phyloP scores from a whole-genome alignment of 2,888 invertebrate genomes.

The Aradus depressus region DNA sequence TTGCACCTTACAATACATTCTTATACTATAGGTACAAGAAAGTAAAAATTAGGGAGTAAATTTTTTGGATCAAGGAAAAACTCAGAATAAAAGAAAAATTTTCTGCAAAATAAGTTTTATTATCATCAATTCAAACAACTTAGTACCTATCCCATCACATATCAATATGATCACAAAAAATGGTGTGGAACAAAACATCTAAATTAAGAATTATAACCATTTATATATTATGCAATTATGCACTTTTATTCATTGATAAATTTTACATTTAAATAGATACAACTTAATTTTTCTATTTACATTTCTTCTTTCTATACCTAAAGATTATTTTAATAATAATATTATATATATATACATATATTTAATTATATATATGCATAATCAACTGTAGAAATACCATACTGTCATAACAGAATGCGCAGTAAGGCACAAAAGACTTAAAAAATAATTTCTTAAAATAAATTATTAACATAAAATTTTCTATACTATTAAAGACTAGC shows the following conservation, averaged over 20 bases:
- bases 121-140: conserved; percentile 24
- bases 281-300: conserved; percentile 20
- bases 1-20: too few species aligned
- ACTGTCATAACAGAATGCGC: conserved; percentile 22
- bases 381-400: conserved; percentile 13
- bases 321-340: conserved; percentile 2
- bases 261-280: conserved; percentile 5
- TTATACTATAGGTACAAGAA: too few species aligned
- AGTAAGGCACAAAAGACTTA: conserved; percentile 25
- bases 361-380: conserved; percentile 6
- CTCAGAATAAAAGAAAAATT: conserved; percentile 1
- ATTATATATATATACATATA: conserved; percentile 2
- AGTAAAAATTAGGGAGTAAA: too few species aligned
- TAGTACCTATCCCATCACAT: conserved; percentile 26
- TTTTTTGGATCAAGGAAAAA: too few species aligned
- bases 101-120: too few species aligned
- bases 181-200: conserved; percentile 18
- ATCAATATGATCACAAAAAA: conserved; percentile 26
- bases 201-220: conserved; percentile 8
- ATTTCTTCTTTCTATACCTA: conserved; percentile 8
- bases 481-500: conserved; percentile 8
- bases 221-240: conserved; percentile 1
- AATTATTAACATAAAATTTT: conserved; percentile 12
- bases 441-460: conserved; percentile 14
- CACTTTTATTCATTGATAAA: conserved; percentile 1